Evolutionary conservation across 1,140 invertebrate species (phyloP).

Genomic region (Lutraria rhynchaena): DNA sequence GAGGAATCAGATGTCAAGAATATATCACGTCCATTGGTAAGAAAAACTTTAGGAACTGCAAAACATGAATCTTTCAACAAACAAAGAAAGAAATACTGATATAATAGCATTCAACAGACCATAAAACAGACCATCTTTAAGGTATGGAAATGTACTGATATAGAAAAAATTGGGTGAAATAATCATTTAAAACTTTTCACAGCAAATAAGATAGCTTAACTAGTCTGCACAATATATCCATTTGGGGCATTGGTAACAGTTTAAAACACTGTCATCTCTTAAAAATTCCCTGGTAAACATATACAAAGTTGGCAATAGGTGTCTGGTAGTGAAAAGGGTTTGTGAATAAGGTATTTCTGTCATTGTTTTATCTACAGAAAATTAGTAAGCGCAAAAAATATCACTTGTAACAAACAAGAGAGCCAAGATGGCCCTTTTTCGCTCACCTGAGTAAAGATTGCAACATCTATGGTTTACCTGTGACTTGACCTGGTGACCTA

Average conservation of each 20-base stretch:
- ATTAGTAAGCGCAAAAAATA: not conserved
- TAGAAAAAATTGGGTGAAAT: not conserved
- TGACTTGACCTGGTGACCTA: too few species aligned
- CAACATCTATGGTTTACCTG: too few species aligned
- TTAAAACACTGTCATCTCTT: too few species aligned
- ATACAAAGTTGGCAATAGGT: too few species aligned
- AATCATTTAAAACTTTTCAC: not conserved
- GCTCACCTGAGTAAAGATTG: too few species aligned
- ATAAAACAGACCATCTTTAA: not conserved
- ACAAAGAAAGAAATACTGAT: not conserved
- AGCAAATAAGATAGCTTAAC: not conserved
- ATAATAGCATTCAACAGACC: slow-evolving; percentile 1
- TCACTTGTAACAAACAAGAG: not conserved
- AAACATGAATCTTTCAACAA: not conserved
- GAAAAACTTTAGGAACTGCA: slow-evolving; percentile 49
- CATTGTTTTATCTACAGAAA: not conserved
- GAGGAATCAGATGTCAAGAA: too few species aligned
- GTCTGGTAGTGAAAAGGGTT: too few species aligned
- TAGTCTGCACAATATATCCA: not conserved
- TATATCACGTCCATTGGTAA: slow-evolving; percentile 8
- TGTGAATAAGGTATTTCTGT: too few species aligned
- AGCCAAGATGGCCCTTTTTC: not conserved
- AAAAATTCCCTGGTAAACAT: too few species aligned
- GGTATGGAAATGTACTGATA: not conserved
- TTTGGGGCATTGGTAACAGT: too few species aligned